Evolutionary conservation across 2,888 invertebrate genomes (phyloP).

Genomic region (Periphyllus acericola): DNA sequence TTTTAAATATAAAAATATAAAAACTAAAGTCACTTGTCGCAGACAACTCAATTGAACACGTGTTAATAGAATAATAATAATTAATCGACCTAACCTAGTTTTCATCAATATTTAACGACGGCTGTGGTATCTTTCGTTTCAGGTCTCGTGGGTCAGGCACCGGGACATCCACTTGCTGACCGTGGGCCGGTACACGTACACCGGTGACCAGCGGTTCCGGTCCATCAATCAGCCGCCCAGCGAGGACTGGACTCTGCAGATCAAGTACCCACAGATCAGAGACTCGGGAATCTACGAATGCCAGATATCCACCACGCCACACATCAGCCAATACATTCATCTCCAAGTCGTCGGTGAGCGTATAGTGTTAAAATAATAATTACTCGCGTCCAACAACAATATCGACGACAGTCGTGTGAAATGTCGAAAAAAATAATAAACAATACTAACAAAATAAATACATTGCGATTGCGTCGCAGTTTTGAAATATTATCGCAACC

Average conservation of each 20-base stretch:
- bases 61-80: too few relatives aligned
- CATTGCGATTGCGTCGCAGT: too few relatives aligned
- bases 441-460: too few relatives aligned
- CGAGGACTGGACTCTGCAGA: conserved; percentile 92
- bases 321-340: conserved; percentile 91
- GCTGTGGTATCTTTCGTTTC: conserved; percentile 67
- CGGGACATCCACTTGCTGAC: conserved; percentile 90
- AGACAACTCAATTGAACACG: too few relatives aligned
- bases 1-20: too few relatives aligned
- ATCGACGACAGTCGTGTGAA: too few relatives aligned
- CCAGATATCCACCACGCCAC: conserved; percentile 92
- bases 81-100: too few relatives aligned
- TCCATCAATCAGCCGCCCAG: conserved; percentile 83
- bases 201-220: conserved; percentile 89
- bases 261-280: conserved; percentile 90
- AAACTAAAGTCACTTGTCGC: too few relatives aligned
- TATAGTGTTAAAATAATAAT: too few relatives aligned
- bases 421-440: too few relatives aligned
- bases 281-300: conserved; percentile 93
- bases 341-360: conserved; percentile 88
- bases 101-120: not conserved
- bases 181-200: conserved; percentile 90
- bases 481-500: too few relatives aligned
- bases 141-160: conserved; percentile 93
- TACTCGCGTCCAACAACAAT: too few relatives aligned